Base-by-base conservation (phyloP, 1,140 invertebrate species). In the Papilio xuthus region DNA sequence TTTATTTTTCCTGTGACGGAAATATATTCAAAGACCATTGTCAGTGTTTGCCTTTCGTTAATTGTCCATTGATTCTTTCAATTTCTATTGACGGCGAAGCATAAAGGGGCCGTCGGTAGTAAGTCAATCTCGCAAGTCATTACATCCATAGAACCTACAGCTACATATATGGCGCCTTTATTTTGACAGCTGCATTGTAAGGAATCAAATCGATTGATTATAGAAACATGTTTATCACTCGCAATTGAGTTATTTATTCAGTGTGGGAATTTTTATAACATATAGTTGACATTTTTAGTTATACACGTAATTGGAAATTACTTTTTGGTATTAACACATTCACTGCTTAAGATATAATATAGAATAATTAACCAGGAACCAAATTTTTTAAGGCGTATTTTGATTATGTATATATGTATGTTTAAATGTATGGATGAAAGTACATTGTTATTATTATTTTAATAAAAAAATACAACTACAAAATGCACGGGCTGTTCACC, bases 101-200 rank as follows among this genome's bases (percentile, higher is more conserved):
- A 67, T 13, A 67, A 67, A 67, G 60, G 26, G 26, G 6, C 60
- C 12, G 12, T 67, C 60, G 60, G 60, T 28, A 67, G 60, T 67
- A 10, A 23, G 20, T 60, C 10, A 60, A 67, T 67, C 23, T 6
- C 15, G 60, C 60, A 67, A 67, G 60, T 67, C 60, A 67, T 18
- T n/a, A 50, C 26, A 67, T 67, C 10, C 12, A 13, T n/a, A 47
- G 18, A 7, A 42, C 70, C 41, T 44, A 71, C 41, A n/a, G n/a
- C n/a, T 10, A 26, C 23, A 26, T 15, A 41, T 37, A 26, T 47
- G 37, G 41, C 53, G 6, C 32, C 20, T 75, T 73, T 73, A 75
- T 78, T 76, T 56, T 71, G 56, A 78, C 28, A 60, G 73, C 42
- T 56, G 18, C 72, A 79, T 50, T 42, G 7, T 26, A 73, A 47